phyloP scores from a whole-genome alignment of 1,140 invertebrate genomes.

The Drosophila parvula region DNA sequence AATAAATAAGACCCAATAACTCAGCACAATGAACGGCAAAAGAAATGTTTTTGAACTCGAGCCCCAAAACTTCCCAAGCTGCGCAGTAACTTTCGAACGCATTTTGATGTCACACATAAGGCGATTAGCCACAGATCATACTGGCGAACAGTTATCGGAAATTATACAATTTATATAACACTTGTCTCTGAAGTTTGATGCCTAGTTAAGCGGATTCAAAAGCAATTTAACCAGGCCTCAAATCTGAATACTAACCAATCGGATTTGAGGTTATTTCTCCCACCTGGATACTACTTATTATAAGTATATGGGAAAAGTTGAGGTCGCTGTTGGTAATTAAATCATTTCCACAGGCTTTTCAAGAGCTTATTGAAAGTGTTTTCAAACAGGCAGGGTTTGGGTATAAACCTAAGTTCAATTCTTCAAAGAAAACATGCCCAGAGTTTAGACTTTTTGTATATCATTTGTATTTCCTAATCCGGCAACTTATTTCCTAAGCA shows the following conservation, averaged over 20 bases:
- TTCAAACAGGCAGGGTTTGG: background rate
- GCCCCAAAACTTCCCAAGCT: background rate
- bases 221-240: conserved; percentile 10
- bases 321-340: background rate
- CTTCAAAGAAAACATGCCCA: no score
- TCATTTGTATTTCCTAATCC: background rate
- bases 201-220: conserved; percentile 10
- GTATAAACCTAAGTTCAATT: background rate
- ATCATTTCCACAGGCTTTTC: background rate
- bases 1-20: conserved; percentile 66
- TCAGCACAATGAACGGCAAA: conserved; percentile 49
- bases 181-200: background rate
- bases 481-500: no score
- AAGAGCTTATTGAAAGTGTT: background rate
- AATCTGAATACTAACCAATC: conserved; percentile 16
- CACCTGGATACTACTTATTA: no score
- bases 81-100: conserved; percentile 45
- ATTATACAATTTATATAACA: conserved; percentile 51
- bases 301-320: background rate
- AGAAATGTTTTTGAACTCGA: conserved; percentile 28
- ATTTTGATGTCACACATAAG: conserved; percentile 46
- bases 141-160: conserved; percentile 31
- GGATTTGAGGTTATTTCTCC: background rate
- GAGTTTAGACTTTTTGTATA: background rate
- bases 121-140: conserved; percentile 41